phyloP scores from a whole-genome alignment of 2,113 vertebrate species.

The Pipa parva region DNA sequence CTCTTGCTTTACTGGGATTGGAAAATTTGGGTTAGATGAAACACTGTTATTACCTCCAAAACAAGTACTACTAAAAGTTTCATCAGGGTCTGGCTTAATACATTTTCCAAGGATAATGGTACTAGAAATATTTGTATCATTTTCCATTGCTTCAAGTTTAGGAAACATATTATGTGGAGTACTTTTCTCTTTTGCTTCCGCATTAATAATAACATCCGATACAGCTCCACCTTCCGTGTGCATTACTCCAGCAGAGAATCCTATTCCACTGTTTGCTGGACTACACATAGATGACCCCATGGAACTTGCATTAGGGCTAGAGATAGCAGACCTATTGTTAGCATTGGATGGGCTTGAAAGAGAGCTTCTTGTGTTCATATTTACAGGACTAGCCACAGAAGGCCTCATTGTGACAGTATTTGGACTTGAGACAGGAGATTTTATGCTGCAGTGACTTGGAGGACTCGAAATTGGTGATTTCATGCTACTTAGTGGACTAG shows the following conservation, averaged over 20 bases:
- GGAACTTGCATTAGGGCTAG: slow-evolving; percentile 67
- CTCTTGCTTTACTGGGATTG: slow-evolving; percentile 88
- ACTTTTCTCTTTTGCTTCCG: slow-evolving; percentile 74
- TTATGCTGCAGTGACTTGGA: slow-evolving; percentile 86
- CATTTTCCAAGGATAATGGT: slow-evolving; percentile 79
- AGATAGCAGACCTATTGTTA: slow-evolving; percentile 70
- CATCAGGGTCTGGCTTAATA: slow-evolving; percentile 91
- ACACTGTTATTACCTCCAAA: slow-evolving; percentile 75
- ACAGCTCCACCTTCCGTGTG: slow-evolving; percentile 68
- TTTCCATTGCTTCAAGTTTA: slow-evolving; percentile 85
- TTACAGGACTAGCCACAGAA: slow-evolving; percentile 83
- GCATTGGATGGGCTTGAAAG: slow-evolving; percentile 84
- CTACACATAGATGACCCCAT: slow-evolving; percentile 71
- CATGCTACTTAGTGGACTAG: slow-evolving; percentile 89
- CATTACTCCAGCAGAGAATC: slow-evolving; percentile 54
- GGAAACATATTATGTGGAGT: slow-evolving; percentile 81
- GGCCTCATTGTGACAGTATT: slow-evolving; percentile 69
- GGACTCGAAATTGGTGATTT: slow-evolving; percentile 94
- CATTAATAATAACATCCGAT: slow-evolving; percentile 76
- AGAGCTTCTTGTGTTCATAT: slow-evolving; percentile 76
- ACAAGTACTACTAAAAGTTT: slow-evolving; percentile 83
- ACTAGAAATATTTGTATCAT: slow-evolving; percentile 73
- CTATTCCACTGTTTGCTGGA: slow-evolving; percentile 59
- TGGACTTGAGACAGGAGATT: slow-evolving; percentile 86
- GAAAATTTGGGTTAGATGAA: slow-evolving; percentile 67